Percentiles rank a stretch among this genome's conserved stretches.
These are phyloP conservation scores for Spodoptera littoralis DNA, from an alignment of 2,888 invertebrate species.

Conservation along the genomic window DNA sequence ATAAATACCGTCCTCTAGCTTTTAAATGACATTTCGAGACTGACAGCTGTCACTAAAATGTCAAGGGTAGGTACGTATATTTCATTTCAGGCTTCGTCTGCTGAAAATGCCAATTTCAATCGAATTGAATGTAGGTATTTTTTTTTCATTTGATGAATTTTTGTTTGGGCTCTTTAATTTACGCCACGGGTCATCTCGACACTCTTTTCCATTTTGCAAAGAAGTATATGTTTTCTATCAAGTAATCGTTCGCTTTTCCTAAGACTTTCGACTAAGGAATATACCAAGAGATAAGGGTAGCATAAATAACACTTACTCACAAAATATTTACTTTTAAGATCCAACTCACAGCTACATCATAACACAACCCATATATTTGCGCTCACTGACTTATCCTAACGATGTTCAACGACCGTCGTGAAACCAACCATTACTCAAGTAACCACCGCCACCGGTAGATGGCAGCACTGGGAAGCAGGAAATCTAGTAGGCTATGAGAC, in stretches of 20 bases:
- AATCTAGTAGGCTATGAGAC: constrained; percentile 20
- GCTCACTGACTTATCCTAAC: constrained; percentile 26
- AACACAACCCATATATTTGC: constrained; percentile 22
- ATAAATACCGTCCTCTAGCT: constrained; percentile 1
- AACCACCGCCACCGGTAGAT: constrained; percentile 32
- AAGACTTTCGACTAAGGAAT: too few relatives aligned
- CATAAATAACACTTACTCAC: too few relatives aligned
- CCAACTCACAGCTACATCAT: constrained; percentile 2
- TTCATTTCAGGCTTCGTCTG: constrained; percentile 9
- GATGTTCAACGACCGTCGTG: constrained; percentile 24
- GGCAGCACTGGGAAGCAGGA: constrained; percentile 32
- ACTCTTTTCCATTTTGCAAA: too few relatives aligned
- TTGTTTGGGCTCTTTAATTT: too few relatives aligned
- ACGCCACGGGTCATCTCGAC: too few relatives aligned
- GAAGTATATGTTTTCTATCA: too few relatives aligned
- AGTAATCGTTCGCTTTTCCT: too few relatives aligned
- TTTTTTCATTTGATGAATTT: too few relatives aligned
- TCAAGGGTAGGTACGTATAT: constrained; percentile 1
- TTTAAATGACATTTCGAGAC: constrained; percentile 2
- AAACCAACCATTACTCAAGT: constrained; percentile 44
- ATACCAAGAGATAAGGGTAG: too few relatives aligned
- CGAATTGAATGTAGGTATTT: too few relatives aligned
- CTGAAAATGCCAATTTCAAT: constrained; percentile 18
- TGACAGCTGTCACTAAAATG: constrained; percentile 15
- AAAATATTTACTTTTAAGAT: constrained; percentile 1